These are phyloP conservation scores for Chrysolina americana DNA, from an alignment of 2,888 invertebrate species.

Conservation along the genomic window DNA sequence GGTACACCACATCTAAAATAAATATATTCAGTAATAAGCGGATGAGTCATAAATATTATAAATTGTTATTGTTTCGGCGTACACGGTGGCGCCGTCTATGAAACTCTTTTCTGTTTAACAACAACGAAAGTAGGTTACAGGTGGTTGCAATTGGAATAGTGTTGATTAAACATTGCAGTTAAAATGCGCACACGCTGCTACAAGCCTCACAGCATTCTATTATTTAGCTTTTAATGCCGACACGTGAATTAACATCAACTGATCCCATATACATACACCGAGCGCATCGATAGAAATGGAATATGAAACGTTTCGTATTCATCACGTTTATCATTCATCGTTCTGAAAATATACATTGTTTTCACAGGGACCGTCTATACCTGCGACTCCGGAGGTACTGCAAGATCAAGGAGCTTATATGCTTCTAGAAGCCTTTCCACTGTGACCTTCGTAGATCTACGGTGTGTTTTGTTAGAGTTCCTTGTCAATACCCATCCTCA, in stretches of 20 bases:
- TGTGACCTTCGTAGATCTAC: too few species aligned
- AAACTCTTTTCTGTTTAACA: background rate
- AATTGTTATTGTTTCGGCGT: constrained; percentile 2
- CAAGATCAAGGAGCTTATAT: too few species aligned
- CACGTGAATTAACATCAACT: background rate
- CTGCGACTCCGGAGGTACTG: too few species aligned
- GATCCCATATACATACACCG: background rate
- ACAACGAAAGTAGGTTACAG: constrained; percentile 15
- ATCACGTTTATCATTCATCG: too few species aligned
- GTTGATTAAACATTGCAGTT: background rate
- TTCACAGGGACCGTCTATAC: too few species aligned
- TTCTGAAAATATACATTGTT: too few species aligned
- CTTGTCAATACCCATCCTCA: too few species aligned
- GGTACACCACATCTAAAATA: background rate
- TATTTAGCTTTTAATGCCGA: background rate
- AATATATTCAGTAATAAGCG: background rate
- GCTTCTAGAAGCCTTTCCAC: too few species aligned
- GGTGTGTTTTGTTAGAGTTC: too few species aligned
- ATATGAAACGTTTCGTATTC: too few species aligned
- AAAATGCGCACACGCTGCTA: background rate
- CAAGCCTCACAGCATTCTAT: background rate
- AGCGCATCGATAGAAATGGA: too few species aligned
- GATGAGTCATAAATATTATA: constrained; percentile 10
- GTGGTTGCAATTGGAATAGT: constrained; percentile 5
- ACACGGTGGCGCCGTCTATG: background rate